Base-by-base conservation (phyloP, 1,140 invertebrate species). In the Panagrolaimus sp. region DNA sequence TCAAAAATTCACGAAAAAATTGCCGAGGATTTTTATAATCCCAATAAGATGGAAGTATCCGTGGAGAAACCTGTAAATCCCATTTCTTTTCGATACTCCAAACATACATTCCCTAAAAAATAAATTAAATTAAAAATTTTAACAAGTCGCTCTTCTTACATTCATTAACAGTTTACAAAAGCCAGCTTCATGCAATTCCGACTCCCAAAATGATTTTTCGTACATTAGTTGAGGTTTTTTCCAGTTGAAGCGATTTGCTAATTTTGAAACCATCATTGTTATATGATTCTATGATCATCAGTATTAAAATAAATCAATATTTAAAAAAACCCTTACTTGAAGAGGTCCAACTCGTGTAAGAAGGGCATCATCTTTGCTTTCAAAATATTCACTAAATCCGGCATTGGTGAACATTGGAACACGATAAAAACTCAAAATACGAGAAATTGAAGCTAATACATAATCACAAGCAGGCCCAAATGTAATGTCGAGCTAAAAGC, bases 361-460 rank as follows among this genome's bases (percentile, higher is more conserved):
- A 27, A 66, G 61, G 5, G 62, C 62, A 61, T 73, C 63, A 9
- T 61, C 62, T 31, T 78, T 78, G 23, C 70, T 62, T 14, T 74
- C 43, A 57, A 71, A 69, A 38, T 65, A 79, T 31, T 66, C 74
- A 51, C 69, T 73, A 63, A 81, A 78, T 20, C 78, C 78, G 9
- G 78, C 78, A 64, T 77, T 79, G 14, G 78, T 80, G 53, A 78
- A 76, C 66, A 78, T 78, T 42, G 78, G 68, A 43, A 80, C 70
- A 4, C 61, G 14, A 45, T 71, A 67, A 63, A 66, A 78, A 13
- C 61, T 64, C 14, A 80, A 72, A 62, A 78, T 80, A n/a, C 77
- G 45, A 25, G 66, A 53, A 16, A 80, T 69, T 25, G 78, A 76
- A 16, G 77, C 78, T 38, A 78, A 61, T 11, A 76, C 51, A 57